Evolutionary conservation across 92 coral and sea anemone genomes (phyloP).

Genomic region (Plumapathes pennacea): DNA sequence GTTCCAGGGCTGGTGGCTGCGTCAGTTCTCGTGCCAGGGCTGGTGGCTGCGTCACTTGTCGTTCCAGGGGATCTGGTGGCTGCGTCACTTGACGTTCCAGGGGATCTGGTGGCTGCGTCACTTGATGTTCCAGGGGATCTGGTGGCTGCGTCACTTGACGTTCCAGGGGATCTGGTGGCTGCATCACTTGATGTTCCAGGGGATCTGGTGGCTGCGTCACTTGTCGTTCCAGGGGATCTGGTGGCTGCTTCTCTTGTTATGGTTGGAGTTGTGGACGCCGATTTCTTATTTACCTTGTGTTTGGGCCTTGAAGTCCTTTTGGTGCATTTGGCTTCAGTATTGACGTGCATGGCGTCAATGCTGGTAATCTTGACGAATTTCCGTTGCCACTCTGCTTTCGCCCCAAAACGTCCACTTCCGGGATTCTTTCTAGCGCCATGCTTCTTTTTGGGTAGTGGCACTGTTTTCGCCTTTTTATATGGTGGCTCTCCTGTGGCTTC

Average conservation of each 20-base stretch:
- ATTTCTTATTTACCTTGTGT: too few relatives aligned
- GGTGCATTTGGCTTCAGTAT: too few relatives aligned
- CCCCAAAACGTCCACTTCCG: slow-evolving; percentile 5
- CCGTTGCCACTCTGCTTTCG: slow-evolving; percentile 8
- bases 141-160: too few relatives aligned
- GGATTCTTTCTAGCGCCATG: slow-evolving; percentile 6
- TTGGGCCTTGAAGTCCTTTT: too few relatives aligned
- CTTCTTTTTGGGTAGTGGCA: not conserved
- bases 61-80: not conserved
- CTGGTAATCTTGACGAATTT: not conserved
- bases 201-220: too few relatives aligned
- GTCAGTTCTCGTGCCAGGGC: not conserved
- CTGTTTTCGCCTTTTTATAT: not conserved
- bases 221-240: too few relatives aligned
- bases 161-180: too few relatives aligned
- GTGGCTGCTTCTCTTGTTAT: too few relatives aligned
- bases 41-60: not conserved
- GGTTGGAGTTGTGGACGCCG: too few relatives aligned
- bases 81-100: not conserved
- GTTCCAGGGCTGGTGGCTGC: not conserved
- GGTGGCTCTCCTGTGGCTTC: not conserved
- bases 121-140: not conserved
- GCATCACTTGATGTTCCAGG: too few relatives aligned
- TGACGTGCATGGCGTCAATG: too few relatives aligned
- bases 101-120: not conserved